phyloP scores from a whole-genome alignment of 2,888 invertebrate species.

The Nipponacmea schrenckii region DNA sequence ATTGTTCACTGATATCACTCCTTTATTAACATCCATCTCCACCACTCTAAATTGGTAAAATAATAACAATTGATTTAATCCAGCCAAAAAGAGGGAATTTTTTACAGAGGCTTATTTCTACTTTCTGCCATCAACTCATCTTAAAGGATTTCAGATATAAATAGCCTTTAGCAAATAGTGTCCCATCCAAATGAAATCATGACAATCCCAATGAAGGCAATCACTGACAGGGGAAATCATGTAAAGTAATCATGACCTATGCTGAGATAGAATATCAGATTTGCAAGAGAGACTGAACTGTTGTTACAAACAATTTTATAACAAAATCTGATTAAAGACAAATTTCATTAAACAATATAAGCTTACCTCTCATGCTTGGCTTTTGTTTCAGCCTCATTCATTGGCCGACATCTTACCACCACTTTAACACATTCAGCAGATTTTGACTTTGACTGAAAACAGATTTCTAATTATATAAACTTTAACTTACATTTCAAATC shows the following conservation, averaged over 20 bases:
- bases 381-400: constrained; percentile 85
- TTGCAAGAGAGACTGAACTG: too few species aligned
- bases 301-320: too few species aligned
- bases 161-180: not conserved
- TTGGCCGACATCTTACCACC: constrained; percentile 94
- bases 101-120: too few species aligned
- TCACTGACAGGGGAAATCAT: not conserved
- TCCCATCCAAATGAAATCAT: not conserved
- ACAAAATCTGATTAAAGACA: too few species aligned
- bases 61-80: not conserved
- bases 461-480: not conserved
- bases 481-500: too few species aligned
- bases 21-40: constrained; percentile 84
- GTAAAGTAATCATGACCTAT: not conserved
- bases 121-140: too few species aligned
- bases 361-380: constrained; percentile 75
- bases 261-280: not conserved
- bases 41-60: constrained; percentile 74
- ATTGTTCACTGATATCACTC: constrained; percentile 90
- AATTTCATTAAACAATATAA: not conserved
- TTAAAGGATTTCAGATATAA: not conserved
- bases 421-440: constrained; percentile 88
- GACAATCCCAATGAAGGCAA: not conserved
- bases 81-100: too few species aligned
- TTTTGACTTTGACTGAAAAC: constrained; percentile 44